Percentiles rank a stretch among this genome's conserved stretches.
phyloP scores from a whole-genome alignment of 1,140 invertebrate genomes.

The Atta texana region DNA sequence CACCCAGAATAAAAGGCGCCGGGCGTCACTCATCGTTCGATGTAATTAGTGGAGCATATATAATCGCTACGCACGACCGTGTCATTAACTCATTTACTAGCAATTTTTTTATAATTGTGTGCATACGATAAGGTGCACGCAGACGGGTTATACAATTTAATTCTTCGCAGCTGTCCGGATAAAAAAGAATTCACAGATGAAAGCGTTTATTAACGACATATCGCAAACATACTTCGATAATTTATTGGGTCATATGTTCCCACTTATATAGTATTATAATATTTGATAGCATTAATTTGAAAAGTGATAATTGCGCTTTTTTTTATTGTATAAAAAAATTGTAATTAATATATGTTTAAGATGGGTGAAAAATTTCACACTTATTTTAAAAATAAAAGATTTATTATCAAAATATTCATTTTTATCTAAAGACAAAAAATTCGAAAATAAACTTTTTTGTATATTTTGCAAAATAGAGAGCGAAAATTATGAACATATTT shows the following conservation, averaged over 20 bases:
- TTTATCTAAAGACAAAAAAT: neutral
- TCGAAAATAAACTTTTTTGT: neutral
- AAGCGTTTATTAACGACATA: neutral
- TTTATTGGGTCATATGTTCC: neutral
- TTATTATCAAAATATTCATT: neutral
- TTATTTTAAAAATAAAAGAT: neutral
- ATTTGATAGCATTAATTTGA: conserved; percentile 11
- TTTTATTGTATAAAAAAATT: neutral
- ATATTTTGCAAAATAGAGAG: neutral
- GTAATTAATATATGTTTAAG: neutral
- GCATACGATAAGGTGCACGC: conserved; percentile 9
- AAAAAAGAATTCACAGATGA: neutral
- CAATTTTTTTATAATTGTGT: conserved; percentile 18
- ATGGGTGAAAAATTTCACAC: too few species aligned
- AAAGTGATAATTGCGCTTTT: neutral
- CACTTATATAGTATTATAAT: neutral
- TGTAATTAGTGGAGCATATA: conserved; percentile 7
- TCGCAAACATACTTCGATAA: neutral
- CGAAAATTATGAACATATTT: neutral
- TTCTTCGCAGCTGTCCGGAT: conserved; percentile 9
- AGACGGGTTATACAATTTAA: neutral
- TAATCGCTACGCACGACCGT: neutral
- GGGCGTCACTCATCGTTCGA: neutral
- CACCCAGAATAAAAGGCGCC: conserved; percentile 17
- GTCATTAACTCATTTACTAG: conserved; percentile 16